Percentiles rank a stretch among this genome's conserved stretches.
Evolutionary conservation across 2,113 vertebrate species (phyloP).

Genomic region (Lasiurus cinereus): DNA sequence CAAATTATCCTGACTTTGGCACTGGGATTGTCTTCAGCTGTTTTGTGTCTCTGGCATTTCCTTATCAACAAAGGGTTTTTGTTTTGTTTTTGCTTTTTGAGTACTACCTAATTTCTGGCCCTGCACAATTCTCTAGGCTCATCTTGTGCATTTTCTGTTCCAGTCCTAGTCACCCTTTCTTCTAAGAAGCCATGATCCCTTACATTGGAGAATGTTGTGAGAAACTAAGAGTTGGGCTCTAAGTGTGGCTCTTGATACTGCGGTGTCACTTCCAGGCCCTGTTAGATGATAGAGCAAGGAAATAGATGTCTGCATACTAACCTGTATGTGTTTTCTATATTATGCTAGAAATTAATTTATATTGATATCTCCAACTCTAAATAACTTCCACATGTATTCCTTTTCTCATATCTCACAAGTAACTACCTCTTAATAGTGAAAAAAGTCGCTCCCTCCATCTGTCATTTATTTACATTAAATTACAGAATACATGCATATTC

Average conservation of each 20-base stretch:
- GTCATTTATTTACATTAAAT: background rate
- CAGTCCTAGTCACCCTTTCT: background rate
- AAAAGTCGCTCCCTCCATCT: background rate
- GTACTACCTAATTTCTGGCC: background rate
- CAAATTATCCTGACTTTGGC: background rate
- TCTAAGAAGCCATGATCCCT: background rate
- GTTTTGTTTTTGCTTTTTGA: background rate
- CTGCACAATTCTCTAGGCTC: background rate
- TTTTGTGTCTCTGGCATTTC: background rate
- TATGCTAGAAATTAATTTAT: background rate
- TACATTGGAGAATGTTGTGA: background rate
- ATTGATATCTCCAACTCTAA: background rate
- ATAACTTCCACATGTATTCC: background rate
- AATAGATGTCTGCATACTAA: background rate
- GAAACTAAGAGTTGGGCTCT: background rate
- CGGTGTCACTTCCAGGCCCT: background rate
- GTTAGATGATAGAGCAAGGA: background rate
- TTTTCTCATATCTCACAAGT: background rate
- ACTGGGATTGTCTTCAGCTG: background rate
- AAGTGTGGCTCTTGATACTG: background rate
- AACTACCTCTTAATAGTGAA: background rate
- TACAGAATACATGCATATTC: background rate
- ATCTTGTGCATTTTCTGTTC: background rate
- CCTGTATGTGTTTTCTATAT: background rate
- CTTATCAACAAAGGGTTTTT: background rate